Evolutionary conservation across 2,113 vertebrate genomes (phyloP), one percentile per base, ranked within the genome.

Genomic region (Chaetura pelagica): DNA sequence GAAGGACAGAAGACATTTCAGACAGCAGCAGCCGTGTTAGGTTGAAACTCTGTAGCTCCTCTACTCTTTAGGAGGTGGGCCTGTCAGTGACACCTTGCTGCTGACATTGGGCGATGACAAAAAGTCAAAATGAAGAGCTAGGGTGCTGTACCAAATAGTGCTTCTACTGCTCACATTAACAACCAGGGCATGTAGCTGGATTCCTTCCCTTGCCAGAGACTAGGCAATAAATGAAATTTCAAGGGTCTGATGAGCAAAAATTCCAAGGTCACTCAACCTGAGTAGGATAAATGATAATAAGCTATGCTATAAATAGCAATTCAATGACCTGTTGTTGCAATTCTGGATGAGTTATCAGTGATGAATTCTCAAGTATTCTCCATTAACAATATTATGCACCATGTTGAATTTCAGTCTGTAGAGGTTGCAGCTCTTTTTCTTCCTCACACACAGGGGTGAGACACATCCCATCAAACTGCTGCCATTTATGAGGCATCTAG

Each of bases 181-280:
- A 96, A 44, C 19, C 82, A 72, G 68, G 84, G 44, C 82, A 88
- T 77, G 82, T 81, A 93, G 38, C 72, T 57, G 42, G 42, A 35
- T 72, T 90, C 55, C 58, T 87, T 91, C 52, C 40, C 35, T 78
- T 88, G 81, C 68, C 63, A 84, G 71, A 84, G 44, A 90, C 30
- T 27, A 64, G 42, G 72, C n/a, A 30, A 91, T 64, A 92, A 96
- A 96, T 88, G 89, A 75, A 91, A 94, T 94, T 97, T 91, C 86
- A 95, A 91, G 57, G 81, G 72, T 91, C 84, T 88, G 59, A 72
- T 84, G 61, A 84, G 63, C 84, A 96, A 90, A 95, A 80, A 73
- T 91, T 68, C 80, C 87, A 94, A 96, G 94, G 88, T 93, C n/a
- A 3, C 55, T 85, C 59, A 90, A 30, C 26, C 18, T 3, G 2